Evolutionary conservation across 2,113 vertebrate genomes (phyloP).

Genomic region (Aptenodytes patagonicus): DNA sequence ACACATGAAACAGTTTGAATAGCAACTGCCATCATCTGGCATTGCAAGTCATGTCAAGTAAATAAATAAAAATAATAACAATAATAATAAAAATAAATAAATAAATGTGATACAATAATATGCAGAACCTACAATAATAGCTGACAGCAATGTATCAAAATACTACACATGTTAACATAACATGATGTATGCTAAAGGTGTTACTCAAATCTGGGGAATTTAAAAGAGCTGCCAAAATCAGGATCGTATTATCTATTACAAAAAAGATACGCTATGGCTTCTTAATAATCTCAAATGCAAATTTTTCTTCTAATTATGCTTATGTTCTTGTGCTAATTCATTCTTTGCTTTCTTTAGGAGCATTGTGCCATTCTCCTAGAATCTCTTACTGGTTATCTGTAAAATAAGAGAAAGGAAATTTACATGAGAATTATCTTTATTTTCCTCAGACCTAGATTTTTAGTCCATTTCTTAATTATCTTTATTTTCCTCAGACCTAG

Average conservation of each 20-base stretch:
- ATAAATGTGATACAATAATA: neutral
- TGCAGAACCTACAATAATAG: neutral
- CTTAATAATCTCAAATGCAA: neutral
- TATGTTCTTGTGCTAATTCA: neutral
- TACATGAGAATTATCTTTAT: rapidly evolving
- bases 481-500: neutral
- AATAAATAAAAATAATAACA: neutral
- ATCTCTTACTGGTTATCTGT: neutral
- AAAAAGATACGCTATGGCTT: neutral
- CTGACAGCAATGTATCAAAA: neutral
- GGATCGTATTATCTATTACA: neutral
- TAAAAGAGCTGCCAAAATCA: neutral
- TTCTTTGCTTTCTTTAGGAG: neutral
- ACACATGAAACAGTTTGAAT: neutral
- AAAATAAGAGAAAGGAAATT: neutral
- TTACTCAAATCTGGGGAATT: neutral
- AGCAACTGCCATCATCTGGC: neutral
- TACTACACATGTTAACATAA: neutral
- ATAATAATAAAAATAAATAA: neutral
- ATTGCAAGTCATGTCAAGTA: neutral
- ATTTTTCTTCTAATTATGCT: neutral
- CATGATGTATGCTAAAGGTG: neutral
- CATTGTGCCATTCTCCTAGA: neutral
- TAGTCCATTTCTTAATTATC: neutral
- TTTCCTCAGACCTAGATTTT: neutral